These are phyloP conservation scores for Epinephelus cyanopodus DNA, from an alignment of 2,113 vertebrate species.

Conservation along the genomic window DNA sequence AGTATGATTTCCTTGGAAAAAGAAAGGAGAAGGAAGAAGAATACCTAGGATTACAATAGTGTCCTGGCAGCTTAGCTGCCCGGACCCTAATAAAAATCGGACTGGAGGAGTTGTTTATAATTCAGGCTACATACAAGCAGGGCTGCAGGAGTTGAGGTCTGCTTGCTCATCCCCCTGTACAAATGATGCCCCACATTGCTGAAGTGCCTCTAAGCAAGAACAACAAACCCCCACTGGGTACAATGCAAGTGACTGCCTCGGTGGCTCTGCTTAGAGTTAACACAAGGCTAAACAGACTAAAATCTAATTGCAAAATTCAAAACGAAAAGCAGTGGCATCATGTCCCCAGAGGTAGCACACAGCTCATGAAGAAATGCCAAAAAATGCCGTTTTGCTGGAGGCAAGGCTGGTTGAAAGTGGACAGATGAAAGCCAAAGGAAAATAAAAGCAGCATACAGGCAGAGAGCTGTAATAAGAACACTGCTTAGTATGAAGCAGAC, in stretches of 20 bases:
- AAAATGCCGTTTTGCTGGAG: conserved; percentile 34
- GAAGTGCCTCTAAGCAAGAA: conserved; percentile 3
- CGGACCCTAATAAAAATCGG: no score
- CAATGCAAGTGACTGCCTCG: not conserved
- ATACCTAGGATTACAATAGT: no score
- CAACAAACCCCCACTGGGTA: not conserved
- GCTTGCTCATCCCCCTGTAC: not conserved
- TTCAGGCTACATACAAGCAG: not conserved
- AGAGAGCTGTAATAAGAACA: conserved; percentile 1
- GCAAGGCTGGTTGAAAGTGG: conserved; percentile 32
- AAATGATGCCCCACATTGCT: not conserved
- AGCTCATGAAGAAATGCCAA: not conserved
- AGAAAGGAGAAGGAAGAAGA: no score
- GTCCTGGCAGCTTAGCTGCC: no score
- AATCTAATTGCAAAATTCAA: not conserved
- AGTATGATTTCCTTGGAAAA: no score
- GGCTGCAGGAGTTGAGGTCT: not conserved
- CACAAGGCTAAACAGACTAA: not conserved
- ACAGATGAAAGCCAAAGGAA: conserved; percentile 28
- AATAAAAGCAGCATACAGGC: conserved; percentile 18
- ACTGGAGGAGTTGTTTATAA: not conserved
- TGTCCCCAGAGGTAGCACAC: not conserved
- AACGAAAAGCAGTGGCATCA: not conserved
- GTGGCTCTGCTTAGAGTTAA: not conserved
- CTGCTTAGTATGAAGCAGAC: not conserved